Percentiles rank a stretch among this genome's conserved stretches.
phyloP scores from a whole-genome alignment of 2,797 vertebrate species.

The Phataginus tricuspis region DNA sequence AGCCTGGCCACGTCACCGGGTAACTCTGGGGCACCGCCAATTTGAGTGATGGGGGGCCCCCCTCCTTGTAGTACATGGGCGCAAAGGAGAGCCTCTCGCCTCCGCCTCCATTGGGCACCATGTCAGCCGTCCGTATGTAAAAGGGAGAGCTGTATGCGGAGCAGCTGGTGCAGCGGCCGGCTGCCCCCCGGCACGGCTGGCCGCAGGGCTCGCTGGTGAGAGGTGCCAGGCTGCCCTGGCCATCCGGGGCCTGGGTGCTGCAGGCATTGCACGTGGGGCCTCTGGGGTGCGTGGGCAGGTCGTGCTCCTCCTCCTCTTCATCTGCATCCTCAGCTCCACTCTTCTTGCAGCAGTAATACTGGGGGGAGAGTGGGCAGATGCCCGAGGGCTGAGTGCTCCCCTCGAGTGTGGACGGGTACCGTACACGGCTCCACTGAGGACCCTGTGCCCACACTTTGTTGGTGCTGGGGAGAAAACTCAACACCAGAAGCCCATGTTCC shows the following conservation, averaged over 20 bases:
- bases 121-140: constrained; percentile 92
- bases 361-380: not conserved
- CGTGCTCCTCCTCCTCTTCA: constrained; percentile 88
- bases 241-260: constrained; percentile 89
- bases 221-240: constrained; percentile 83
- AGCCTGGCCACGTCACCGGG: constrained; percentile 89
- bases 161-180: constrained; percentile 91
- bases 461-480: not conserved
- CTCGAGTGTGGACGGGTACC: fast-evolving
- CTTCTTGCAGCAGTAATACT: constrained; percentile 99
- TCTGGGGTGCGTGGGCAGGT: constrained; percentile 86
- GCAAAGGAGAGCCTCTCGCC: constrained; percentile 92
- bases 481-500: not conserved
- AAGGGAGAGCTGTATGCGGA: constrained; percentile 93
- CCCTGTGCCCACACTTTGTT: not conserved
- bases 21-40: constrained; percentile 89
- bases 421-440: fast-evolving
- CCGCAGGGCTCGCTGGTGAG: constrained; percentile 83
- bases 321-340: constrained; percentile 91
- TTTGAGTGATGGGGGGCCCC: constrained; percentile 88
- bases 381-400: not conserved
- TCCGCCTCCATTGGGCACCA: constrained; percentile 94
- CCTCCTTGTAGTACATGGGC: constrained; percentile 92
- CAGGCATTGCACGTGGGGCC: constrained; percentile 93
- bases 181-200: constrained; percentile 81